phyloP scores from a whole-genome alignment of 2,797 vertebrate genomes.

The Schizopygopsis pylzovi region DNA sequence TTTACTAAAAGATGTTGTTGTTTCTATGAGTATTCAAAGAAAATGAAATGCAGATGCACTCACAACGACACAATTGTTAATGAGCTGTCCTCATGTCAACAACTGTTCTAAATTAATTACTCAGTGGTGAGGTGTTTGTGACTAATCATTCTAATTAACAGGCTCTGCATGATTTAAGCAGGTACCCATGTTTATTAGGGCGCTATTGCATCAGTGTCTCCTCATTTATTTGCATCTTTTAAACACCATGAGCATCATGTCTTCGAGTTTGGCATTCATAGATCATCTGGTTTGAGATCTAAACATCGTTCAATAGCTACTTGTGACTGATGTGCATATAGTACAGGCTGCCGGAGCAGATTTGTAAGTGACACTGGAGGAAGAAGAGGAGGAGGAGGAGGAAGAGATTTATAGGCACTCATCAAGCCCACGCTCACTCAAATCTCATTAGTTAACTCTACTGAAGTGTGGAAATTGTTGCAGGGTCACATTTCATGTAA shows the following conservation, averaged over 20 bases:
- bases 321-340: background rate
- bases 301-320: background rate
- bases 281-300: slow-evolving; percentile 6
- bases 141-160: slow-evolving; percentile 60
- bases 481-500: background rate
- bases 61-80: slow-evolving; percentile 52
- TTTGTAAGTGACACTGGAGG: background rate
- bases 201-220: slow-evolving; percentile 13
- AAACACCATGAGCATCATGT: slow-evolving; percentile 26
- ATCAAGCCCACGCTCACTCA: background rate
- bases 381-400: background rate
- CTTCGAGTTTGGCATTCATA: slow-evolving; percentile 12
- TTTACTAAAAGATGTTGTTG: slow-evolving; percentile 32
- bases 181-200: slow-evolving; percentile 51
- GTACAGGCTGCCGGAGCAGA: background rate
- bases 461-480: background rate
- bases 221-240: slow-evolving; percentile 38
- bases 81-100: slow-evolving; percentile 58
- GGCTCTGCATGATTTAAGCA: slow-evolving; percentile 44
- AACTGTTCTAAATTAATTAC: slow-evolving; percentile 60
- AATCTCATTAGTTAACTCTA: slow-evolving; percentile 11
- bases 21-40: slow-evolving; percentile 39
- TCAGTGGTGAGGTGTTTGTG: slow-evolving; percentile 49
- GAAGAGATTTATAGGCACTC: slow-evolving; percentile 14
- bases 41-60: slow-evolving; percentile 35